These are phyloP conservation scores for Heliconius melpomene DNA, from an alignment of 1,140 invertebrate genomes.

Conservation along the genomic window DNA sequence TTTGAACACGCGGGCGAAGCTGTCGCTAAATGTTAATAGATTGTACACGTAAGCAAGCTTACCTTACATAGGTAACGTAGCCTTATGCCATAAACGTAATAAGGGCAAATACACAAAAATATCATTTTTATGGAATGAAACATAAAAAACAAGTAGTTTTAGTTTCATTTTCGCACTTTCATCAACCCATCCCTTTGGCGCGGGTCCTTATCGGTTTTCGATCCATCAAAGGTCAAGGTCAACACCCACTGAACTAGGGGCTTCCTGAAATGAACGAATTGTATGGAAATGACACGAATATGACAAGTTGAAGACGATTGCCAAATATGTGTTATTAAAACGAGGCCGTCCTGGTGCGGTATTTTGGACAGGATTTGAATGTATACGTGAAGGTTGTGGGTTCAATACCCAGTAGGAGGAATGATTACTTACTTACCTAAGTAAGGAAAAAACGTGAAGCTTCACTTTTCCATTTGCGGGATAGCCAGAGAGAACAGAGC, in stretches of 20 bases:
- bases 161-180: constrained; percentile 14
- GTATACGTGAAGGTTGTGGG: neutral
- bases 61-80: neutral
- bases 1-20: no score
- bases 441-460: no score
- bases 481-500: no score
- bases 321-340: neutral
- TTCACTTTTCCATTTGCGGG: no score
- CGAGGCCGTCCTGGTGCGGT: no score
- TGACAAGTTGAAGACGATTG: neutral
- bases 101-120: neutral
- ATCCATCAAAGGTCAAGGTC: constrained; percentile 38
- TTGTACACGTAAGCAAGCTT: neutral
- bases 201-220: constrained; percentile 35
- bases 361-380: neutral
- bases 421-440: no score
- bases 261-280: neutral
- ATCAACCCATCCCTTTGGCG: constrained; percentile 21
- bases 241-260: constrained; percentile 20
- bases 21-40: no score
- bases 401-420: neutral
- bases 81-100: neutral
- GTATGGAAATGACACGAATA: neutral
- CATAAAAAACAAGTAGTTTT: constrained; percentile 13
- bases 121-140: neutral